Conservation (phyloP, 2,888 invertebrate genomes). For the Sinotaia quadrata region DNA sequence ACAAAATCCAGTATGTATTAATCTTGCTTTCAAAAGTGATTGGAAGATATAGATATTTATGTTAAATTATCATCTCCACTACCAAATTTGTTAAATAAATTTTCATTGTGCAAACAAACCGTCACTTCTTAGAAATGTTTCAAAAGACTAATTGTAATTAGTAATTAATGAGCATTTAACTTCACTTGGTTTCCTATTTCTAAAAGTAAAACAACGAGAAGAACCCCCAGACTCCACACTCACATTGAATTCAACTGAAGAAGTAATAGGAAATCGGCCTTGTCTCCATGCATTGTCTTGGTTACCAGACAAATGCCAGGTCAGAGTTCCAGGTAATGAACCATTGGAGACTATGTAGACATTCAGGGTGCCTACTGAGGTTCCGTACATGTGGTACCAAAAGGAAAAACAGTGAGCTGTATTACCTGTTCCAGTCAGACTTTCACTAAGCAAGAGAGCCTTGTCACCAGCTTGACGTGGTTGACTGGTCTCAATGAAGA, state of each 20-base stretch:
- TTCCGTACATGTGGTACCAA: slow-evolving; percentile 68
- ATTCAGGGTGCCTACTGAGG: slow-evolving; percentile 56
- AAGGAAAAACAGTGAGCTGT: slow-evolving; percentile 58
- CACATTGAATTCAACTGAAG: slow-evolving; percentile 49
- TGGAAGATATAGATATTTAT: neutral
- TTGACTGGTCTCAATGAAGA: slow-evolving; percentile 59
- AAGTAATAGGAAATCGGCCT: slow-evolving; percentile 50
- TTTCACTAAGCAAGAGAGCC: slow-evolving; percentile 56
- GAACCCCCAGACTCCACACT: slow-evolving; percentile 23
- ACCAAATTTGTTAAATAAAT: neutral
- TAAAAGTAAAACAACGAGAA: too few relatives aligned
- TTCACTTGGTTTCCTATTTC: too few relatives aligned
- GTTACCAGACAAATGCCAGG: slow-evolving; percentile 58
- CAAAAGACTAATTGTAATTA: too few relatives aligned
- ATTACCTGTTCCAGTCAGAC: slow-evolving; percentile 45
- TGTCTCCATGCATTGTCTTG: slow-evolving; percentile 53
- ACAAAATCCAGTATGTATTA: neutral
- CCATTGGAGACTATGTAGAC: slow-evolving; percentile 53
- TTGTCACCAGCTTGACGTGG: slow-evolving; percentile 54
- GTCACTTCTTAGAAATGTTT: too few relatives aligned
- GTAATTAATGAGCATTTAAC: too few relatives aligned
- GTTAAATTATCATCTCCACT: neutral
- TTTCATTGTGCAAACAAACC: neutral
- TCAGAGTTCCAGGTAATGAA: slow-evolving; percentile 40
- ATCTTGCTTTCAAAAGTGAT: neutral